These are phyloP conservation scores for Sterna hirundo DNA, from an alignment of 2,113 vertebrate species.

Conservation along the genomic window DNA sequence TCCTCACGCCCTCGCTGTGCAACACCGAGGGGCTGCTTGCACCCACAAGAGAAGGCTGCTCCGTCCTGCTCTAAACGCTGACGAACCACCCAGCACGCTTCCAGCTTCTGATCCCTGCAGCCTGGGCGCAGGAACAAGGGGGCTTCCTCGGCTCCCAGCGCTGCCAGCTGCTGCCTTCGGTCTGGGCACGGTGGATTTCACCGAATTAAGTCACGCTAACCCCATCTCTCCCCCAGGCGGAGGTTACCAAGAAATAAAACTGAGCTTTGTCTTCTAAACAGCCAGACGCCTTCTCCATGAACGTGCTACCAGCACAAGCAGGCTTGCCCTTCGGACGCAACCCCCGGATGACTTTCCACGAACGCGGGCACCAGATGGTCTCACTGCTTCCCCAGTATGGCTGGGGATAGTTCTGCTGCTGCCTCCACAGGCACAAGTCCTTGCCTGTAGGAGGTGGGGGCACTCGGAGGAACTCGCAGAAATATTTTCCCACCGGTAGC, in stretches of 20 bases:
- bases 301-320: not conserved
- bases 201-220: not conserved
- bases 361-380: not conserved
- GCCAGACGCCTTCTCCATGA: not conserved
- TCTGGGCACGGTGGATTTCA: not conserved
- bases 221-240: not conserved
- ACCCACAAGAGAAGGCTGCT: not conserved
- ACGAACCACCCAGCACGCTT: not conserved
- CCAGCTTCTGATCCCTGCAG: not conserved
- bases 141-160: not conserved
- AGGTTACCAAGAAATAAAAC: not conserved
- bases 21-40: not conserved
- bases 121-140: not conserved
- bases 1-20: not conserved
- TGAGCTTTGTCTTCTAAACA: not conserved
- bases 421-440: not conserved
- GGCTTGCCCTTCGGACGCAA: not conserved
- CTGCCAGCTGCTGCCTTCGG: constrained; percentile 3
- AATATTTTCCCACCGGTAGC: constrained; percentile 51
- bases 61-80: not conserved
- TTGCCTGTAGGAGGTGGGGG: constrained; percentile 36
- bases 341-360: rapidly evolving
- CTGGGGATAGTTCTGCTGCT: not conserved
- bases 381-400: not conserved
- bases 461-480: not conserved